Base-by-base conservation (phyloP, 2,797 vertebrate species). In the Dallia pectoralis region DNA sequence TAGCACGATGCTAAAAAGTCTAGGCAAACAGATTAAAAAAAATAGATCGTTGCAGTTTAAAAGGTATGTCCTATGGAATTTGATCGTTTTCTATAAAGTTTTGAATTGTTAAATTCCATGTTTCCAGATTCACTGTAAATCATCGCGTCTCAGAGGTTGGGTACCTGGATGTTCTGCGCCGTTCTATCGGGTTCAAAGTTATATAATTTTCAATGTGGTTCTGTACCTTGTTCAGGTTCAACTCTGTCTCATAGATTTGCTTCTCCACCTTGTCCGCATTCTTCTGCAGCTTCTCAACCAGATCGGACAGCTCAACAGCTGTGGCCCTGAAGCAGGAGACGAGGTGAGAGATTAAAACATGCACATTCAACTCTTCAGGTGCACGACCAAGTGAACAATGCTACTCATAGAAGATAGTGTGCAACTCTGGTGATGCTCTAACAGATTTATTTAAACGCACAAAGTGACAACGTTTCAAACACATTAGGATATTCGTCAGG, bases 191-290 rank as follows among this genome's bases (percentile, higher is more conserved):
- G 51, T 56, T 56, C 51, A 40, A 40, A 9, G 22, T 59, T 59
- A n/a, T 59, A 25, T 59, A 9, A 0, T 22, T 22, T 56, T 56
- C 53, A 4, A 25, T 62, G 59, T 4, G 4, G 6, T 18, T 27
- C 9, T 32, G 33, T 78, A 98, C 98, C 8, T 91, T 96, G 72
- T 96, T 96, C 87, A 99, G 94, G 76, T 96, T 96, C 86, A 95
- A 92, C 85, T 99, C 97, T 0, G 93, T 87, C 40, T 98, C 96
- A 72, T 93, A 90, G 48, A 99, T 97, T 89, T 95, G 95, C 80
- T 94, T 96, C 86, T 99, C 97, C 93, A 99, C 98, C 79, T 95
- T 95, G 86, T 99, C 98, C 0, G 96, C 98, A 93, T 95, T 97
- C 82, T 91, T 96, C 92, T 99, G 98, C 83, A 99, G 89, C 87